Percentiles rank a stretch among this genome's conserved stretches.
phyloP scores from a whole-genome alignment of 2,113 vertebrate species.

The Archocentrus centrarchus region DNA sequence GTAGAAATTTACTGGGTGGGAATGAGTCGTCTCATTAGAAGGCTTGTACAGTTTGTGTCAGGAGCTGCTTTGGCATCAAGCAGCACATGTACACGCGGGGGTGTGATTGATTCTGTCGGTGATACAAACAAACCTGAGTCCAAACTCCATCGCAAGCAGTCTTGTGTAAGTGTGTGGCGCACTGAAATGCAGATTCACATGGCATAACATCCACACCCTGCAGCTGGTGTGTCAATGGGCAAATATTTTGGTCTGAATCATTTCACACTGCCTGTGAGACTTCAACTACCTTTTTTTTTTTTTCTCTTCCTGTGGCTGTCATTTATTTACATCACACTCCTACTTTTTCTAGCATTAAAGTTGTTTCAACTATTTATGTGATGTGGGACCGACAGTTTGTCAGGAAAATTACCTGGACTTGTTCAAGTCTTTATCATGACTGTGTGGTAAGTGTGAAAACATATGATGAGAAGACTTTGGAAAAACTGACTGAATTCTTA shows the following conservation, averaged over 20 bases:
- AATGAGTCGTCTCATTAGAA: neutral
- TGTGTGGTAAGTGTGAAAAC: constrained; percentile 29
- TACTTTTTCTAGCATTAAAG: neutral
- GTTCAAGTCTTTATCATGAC: neutral
- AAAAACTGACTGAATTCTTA: constrained; percentile 46
- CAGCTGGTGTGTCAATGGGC: neutral
- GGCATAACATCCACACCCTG: neutral
- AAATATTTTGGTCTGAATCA: constrained; percentile 17
- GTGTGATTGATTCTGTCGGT: constrained; percentile 36
- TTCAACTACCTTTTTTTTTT: neutral
- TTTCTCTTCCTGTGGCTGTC: neutral
- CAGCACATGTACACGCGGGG: constrained; percentile 8
- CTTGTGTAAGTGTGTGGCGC: constrained; percentile 29
- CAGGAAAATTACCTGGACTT: neutral
- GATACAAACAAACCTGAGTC: constrained; percentile 47
- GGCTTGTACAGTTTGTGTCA: neutral
- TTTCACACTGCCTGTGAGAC: neutral
- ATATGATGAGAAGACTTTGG: neutral
- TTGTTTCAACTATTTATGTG: neutral
- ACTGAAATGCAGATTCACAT: neutral
- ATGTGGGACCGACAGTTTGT: neutral
- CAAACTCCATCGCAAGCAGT: constrained; percentile 29
- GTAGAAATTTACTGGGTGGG: neutral
- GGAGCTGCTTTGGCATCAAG: constrained; percentile 5
- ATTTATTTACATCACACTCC: neutral